These are phyloP conservation scores for Masnerella sp. DNA, from an alignment of 2,888 invertebrate species.

Conservation along the genomic window DNA sequence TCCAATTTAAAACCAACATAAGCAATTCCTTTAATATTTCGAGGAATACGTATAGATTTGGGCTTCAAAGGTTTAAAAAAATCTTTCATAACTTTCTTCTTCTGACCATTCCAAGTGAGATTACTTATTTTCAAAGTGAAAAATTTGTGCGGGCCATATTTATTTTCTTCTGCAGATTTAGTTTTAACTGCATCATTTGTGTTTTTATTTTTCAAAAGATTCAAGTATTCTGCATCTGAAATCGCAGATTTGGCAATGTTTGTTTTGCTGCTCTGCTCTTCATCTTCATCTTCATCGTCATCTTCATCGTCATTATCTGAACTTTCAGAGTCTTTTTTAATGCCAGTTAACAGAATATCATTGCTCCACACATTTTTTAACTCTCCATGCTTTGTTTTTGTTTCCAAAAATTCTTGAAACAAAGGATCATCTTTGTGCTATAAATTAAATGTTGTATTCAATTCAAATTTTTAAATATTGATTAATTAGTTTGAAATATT, in stretches of 20 bases:
- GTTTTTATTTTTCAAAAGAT: slow-evolving; percentile 81
- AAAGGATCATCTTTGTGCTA: slow-evolving; percentile 92
- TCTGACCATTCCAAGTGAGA: slow-evolving; percentile 87
- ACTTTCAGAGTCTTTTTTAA: slow-evolving; percentile 73
- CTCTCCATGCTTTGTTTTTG: slow-evolving; percentile 81
- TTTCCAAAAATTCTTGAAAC: slow-evolving; percentile 92
- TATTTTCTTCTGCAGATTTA: slow-evolving; percentile 68
- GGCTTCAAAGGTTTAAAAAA: slow-evolving; percentile 90
- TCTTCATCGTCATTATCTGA: slow-evolving; percentile 75
- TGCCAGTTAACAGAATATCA: slow-evolving; percentile 75
- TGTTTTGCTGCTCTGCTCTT: no score
- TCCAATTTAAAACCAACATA: slow-evolving; percentile 94
- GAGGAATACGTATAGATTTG: slow-evolving; percentile 88
- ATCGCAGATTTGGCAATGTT: slow-evolving; percentile 77
- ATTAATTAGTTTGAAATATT: not conserved
- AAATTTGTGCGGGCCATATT: slow-evolving; percentile 73
- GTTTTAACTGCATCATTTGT: slow-evolving; percentile 65
- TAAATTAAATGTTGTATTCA: slow-evolving; percentile 60
- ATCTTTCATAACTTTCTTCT: slow-evolving; percentile 89
- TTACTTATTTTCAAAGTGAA: slow-evolving; percentile 87
- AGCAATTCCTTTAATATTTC: slow-evolving; percentile 88
- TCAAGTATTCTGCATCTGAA: slow-evolving; percentile 83
- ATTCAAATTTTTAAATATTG: not conserved
- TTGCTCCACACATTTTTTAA: slow-evolving; percentile 79
- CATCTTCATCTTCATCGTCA: slow-evolving; percentile 63